These are phyloP conservation scores for Procavia capensis DNA, from an alignment of 2,113 vertebrate genomes.

Conservation along the genomic window DNA sequence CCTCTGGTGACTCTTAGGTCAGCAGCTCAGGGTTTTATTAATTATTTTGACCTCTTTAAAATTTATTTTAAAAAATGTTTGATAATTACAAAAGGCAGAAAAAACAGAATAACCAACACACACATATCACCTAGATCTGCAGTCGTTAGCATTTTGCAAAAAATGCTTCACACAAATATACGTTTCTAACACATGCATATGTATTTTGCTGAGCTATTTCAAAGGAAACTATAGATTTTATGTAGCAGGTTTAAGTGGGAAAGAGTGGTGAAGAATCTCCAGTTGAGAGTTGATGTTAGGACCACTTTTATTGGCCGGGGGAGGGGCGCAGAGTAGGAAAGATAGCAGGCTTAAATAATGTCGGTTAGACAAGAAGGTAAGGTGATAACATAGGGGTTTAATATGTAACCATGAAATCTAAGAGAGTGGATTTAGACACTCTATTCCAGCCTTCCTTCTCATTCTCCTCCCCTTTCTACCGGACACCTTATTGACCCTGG, in stretches of 20 bases:
- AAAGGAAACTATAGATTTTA: not conserved
- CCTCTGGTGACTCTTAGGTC: not conserved
- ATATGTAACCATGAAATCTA: not conserved
- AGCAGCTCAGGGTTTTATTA: not conserved
- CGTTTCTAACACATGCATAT: not conserved
- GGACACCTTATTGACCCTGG: not conserved
- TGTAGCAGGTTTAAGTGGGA: not conserved
- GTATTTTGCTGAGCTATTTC: not conserved
- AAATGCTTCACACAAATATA: not conserved
- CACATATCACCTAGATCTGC: not conserved
- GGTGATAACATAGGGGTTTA: not conserved
- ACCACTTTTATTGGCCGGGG: rapidly evolving
- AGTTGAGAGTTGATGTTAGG: not conserved
- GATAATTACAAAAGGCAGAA: not conserved
- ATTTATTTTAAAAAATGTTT: not conserved
- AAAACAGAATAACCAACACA: not conserved
- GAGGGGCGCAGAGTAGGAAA: not conserved
- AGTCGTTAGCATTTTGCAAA: not conserved
- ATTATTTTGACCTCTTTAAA: not conserved
- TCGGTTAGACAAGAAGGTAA: not conserved
- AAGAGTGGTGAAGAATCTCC: not conserved
- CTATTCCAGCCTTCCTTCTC: not conserved
- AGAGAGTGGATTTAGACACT: not conserved
- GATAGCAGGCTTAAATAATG: not conserved
- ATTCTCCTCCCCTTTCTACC: not conserved